phyloP scores from a whole-genome alignment of 1,140 invertebrate species.

The Tenebrio molitor region DNA sequence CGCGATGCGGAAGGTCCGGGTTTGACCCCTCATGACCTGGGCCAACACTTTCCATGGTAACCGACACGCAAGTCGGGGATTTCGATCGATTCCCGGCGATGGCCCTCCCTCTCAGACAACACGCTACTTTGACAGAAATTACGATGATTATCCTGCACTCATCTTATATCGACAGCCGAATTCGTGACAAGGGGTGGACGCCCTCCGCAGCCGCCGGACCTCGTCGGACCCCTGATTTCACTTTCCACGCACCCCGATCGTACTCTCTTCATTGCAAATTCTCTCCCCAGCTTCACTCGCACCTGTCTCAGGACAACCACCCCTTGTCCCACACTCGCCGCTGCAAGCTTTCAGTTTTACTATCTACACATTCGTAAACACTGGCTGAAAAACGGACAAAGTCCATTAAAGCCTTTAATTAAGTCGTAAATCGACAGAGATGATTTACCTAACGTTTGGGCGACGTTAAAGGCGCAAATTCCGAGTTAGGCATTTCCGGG shows the following conservation, averaged over 20 bases:
- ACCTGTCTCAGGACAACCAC: too few relatives aligned
- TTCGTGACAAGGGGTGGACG: too few relatives aligned
- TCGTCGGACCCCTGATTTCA: too few relatives aligned
- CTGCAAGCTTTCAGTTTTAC: constrained; percentile 5
- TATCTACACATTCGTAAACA: constrained; percentile 17
- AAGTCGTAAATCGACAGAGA: constrained; percentile 1
- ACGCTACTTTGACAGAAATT: constrained; percentile 35
- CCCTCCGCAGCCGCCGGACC: too few relatives aligned
- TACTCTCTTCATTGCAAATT: too few relatives aligned
- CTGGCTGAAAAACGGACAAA: neutral
- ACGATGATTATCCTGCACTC: constrained; percentile 41
- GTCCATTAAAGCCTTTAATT: neutral
- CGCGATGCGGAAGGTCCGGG: constrained; percentile 64
- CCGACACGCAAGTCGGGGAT: constrained; percentile 64
- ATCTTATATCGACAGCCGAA: constrained; percentile 13
- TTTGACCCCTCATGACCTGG: constrained; percentile 67
- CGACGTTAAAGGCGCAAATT: constrained; percentile 33
- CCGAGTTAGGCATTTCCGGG: constrained; percentile 40
- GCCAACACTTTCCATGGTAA: constrained; percentile 68
- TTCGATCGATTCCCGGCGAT: constrained; percentile 62
- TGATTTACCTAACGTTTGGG: constrained; percentile 31
- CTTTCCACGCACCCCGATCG: too few relatives aligned
- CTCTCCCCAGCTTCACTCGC: too few relatives aligned
- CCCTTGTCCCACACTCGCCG: too few relatives aligned
- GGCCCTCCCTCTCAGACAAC: constrained; percentile 53